Evolutionary conservation across 2,888 invertebrate genomes (phyloP).

Genomic region (Lamproptera curius): DNA sequence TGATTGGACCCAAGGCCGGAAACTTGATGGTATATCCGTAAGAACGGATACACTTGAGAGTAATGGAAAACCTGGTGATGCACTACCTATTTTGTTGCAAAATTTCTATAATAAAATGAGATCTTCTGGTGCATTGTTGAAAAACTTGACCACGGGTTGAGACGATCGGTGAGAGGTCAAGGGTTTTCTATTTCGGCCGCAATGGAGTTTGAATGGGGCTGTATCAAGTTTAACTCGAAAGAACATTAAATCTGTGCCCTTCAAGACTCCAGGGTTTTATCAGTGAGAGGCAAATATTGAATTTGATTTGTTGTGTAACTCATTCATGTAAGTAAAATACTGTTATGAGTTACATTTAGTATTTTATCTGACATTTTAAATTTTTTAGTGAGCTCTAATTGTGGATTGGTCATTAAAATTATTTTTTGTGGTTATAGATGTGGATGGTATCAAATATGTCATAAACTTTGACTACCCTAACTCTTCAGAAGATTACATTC

Average conservation of each 20-base stretch:
- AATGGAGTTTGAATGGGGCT: slow-evolving; percentile 71
- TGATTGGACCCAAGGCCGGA: slow-evolving; percentile 75
- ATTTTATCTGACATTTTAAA: slow-evolving; percentile 30
- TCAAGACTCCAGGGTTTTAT: slow-evolving; percentile 72
- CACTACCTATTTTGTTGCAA: slow-evolving; percentile 45
- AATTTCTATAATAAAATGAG: slow-evolving; percentile 34
- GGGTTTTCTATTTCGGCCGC: slow-evolving; percentile 76
- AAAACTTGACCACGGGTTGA: slow-evolving; percentile 74
- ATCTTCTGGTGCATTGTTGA: slow-evolving; percentile 68
- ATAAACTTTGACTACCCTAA: slow-evolving; percentile 98
- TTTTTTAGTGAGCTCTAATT: slow-evolving; percentile 28
- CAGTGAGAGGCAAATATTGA: slow-evolving; percentile 73
- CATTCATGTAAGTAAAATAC: slow-evolving; percentile 73
- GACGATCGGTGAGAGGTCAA: slow-evolving; percentile 70
- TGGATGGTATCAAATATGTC: slow-evolving; percentile 97
- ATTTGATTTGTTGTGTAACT: slow-evolving; percentile 67
- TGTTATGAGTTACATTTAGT: slow-evolving; percentile 58
- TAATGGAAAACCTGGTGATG: slow-evolving; percentile 76
- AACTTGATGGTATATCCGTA: slow-evolving; percentile 77
- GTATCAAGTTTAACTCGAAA: slow-evolving; percentile 36
- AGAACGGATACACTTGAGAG: slow-evolving; percentile 73
- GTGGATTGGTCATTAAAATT: slow-evolving; percentile 24
- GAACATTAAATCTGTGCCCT: slow-evolving; percentile 46
- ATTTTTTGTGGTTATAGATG: slow-evolving; percentile 81
- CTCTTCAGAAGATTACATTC: slow-evolving; percentile 97